Evolutionary conservation across 2,797 vertebrate species (phyloP), one percentile per base, ranked within the genome.

Genomic region (Denticeps clupeoides): DNA sequence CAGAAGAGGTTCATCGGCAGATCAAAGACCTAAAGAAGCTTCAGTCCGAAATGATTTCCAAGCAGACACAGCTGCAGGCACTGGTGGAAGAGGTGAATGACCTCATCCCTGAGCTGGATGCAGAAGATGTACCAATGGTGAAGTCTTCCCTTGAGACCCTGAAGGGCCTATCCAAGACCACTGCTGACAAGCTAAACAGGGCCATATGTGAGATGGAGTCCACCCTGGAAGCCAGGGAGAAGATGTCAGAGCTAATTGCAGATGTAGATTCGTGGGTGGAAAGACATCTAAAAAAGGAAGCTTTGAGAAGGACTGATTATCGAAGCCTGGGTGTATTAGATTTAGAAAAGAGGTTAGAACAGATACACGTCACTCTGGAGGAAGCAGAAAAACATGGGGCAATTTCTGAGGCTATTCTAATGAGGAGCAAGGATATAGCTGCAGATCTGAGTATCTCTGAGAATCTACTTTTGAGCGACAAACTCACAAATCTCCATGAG

Each of bases 141-240:
- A 70, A 41, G 3, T 68, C 58, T 4, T 80, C 80, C 32, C 75
- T 90, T 2, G 64, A 76, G 8, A 66, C 71, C 27, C 54, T 98
- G 6, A 74, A 83, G 50, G 67, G 71, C 35, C 77, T 85, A 11
- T 89, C 89, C 24, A 81, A 82, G 57, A 75, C 65, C 9, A 86
- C 88, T 1, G 60, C 76, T 19, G 77, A 80, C 59, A 85, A 83
- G 62, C 75, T 89, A 3, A 51, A 70, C 8, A 69, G 72, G 22
- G 77, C 82, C 1, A 69, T 89, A 51, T 82, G 84, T 44, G 77
- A 86, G 31, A 69, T 88, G 2, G 85, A 93, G 70, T 78, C 72
- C 1, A 82, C 85, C 15, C 71, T 92, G 63, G 82, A 89, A 66
- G 84, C 82, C 28, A 85, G 89, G 52, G 83, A 84, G 41, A 83